Conservation (phyloP, 2,888 invertebrate species). For the Octonoba sinensis region DNA sequence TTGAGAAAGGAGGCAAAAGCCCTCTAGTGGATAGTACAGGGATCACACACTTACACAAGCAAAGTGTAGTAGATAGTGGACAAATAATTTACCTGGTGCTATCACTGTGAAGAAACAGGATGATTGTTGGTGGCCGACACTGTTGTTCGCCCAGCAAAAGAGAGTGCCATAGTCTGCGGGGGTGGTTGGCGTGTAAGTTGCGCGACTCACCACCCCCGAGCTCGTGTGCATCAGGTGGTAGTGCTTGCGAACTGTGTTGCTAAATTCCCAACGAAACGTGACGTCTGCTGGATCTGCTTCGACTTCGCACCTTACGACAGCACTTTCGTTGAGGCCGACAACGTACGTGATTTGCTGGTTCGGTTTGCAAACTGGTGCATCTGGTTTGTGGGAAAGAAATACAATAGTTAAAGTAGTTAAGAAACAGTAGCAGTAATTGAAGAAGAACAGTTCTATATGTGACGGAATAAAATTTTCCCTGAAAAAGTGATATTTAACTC, state of each 20-base stretch:
- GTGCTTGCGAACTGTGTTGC: constrained; percentile 28
- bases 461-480: too few species aligned
- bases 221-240: constrained; percentile 8
- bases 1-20: too few species aligned
- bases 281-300: constrained; percentile 21
- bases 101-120: constrained; percentile 31
- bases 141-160: constrained; percentile 27
- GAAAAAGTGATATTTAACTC: too few species aligned
- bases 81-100: constrained; percentile 19
- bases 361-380: constrained; percentile 17
- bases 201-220: constrained; percentile 14
- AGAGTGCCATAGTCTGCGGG: constrained; percentile 21
- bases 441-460: too few species aligned
- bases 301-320: constrained; percentile 11
- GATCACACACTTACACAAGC: too few species aligned
- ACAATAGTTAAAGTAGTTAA: too few species aligned
- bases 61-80: too few species aligned
- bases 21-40: too few species aligned
- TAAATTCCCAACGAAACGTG: constrained; percentile 25
- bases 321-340: constrained; percentile 11
- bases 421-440: too few species aligned
- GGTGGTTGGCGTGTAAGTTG: background rate
- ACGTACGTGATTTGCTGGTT: constrained; percentile 20
- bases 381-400: background rate
- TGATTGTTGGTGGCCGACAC: constrained; percentile 17